Evolutionary conservation across 2,888 invertebrate species (phyloP).

Genomic region (Drosophila sordidula): DNA sequence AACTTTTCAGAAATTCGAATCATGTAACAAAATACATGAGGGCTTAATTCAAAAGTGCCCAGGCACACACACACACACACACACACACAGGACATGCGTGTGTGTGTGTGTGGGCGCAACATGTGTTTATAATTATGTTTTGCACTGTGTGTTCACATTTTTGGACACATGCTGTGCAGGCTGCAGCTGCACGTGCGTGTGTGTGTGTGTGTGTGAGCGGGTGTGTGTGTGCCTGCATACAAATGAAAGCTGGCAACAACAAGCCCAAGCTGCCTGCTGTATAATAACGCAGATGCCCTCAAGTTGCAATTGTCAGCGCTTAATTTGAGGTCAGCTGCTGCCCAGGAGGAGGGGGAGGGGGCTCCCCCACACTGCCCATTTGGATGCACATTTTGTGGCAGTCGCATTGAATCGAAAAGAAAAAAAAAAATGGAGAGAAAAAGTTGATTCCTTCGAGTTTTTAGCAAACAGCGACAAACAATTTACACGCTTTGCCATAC

Average conservation of each 20-base stretch:
- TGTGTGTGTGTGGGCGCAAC: constrained; percentile 48
- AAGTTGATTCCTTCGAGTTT: constrained; percentile 38
- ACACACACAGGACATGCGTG: constrained; percentile 13
- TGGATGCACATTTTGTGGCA: background rate
- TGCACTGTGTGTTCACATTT: constrained; percentile 56
- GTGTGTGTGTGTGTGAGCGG: constrained; percentile 19
- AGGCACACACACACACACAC: constrained; percentile 25
- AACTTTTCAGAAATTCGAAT: constrained; percentile 79
- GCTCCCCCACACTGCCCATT: background rate
- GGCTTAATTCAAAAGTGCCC: constrained; percentile 56
- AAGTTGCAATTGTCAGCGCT: constrained; percentile 70
- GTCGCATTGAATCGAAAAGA: background rate
- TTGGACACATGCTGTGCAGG: constrained; percentile 11
- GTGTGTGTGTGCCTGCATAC: constrained; percentile 37
- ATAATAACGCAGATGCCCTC: constrained; percentile 38
- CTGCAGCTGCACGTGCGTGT: constrained; percentile 19
- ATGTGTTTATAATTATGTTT: constrained; percentile 82
- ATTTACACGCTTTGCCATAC: constrained; percentile 71
- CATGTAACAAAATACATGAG: constrained; percentile 80
- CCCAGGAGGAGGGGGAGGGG: background rate
- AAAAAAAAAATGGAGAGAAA: background rate
- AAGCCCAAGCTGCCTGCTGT: constrained; percentile 20
- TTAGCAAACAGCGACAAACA: constrained; percentile 48
- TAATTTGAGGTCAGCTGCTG: constrained; percentile 63
- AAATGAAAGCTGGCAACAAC: constrained; percentile 54